Base-by-base conservation (phyloP, 2,888 invertebrate species). In the Brachypalpus laphriformis region DNA sequence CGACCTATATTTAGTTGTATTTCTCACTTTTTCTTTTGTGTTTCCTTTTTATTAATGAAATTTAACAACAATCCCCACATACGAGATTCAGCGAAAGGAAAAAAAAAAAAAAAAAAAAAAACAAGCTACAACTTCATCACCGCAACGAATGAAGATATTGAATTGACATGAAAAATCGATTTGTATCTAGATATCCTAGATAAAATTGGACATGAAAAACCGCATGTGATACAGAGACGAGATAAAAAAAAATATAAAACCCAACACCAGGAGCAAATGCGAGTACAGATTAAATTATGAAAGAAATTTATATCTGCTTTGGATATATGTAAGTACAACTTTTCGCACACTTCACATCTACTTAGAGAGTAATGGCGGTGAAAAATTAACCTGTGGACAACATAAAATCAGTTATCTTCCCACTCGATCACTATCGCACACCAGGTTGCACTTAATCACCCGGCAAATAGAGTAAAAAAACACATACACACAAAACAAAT, bases 161-260 rank as follows among this genome's bases (percentile, higher is more conserved):
- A 37, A 65, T 75, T 70, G 81, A 85, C 85, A 85, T 66, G 61
- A 76, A 76, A 85, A 85, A 85, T 85, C 85, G 74, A 85, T 85
- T 85, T 81, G 75, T 59, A 85, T 75, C 65, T 80, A 65, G 74
- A 74, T 83, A 66, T 68, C 42, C 8, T 31, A 57, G 83, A 83
- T 70, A 70, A 65, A 75, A 28, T n/a, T 20, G 40, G 37, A 75
- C 80, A 80, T 56, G 56, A 42, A 61, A 71, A 28, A 65, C 56
- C 25, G 34, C 31, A 45, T 56, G 49, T 45, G 47, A 25, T 20
- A 45, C 22, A 45, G n/a, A 7, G 45, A 54, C 6, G 49, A 40
- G 6, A 8, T 18, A 7, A 14, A 47, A 47, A 20, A 47, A 9
- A 54, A 18, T n/a, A 5, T 9, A 5, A 45, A 18, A 28, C 9